Conservation (phyloP, 2,888 invertebrate genomes). For the Toxonevra muliebris region DNA sequence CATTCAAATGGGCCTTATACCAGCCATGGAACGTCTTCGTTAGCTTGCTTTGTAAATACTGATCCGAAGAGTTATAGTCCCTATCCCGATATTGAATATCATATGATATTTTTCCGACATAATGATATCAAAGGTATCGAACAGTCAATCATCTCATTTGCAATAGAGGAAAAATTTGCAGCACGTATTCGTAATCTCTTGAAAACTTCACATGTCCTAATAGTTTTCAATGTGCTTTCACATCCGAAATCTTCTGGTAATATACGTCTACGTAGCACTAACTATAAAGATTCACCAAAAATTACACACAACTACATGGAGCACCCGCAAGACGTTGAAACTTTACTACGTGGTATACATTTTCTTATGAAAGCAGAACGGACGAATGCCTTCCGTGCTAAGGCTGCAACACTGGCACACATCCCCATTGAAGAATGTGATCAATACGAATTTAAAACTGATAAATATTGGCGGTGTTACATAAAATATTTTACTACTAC, state of each 20-base stretch:
- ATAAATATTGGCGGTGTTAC: conserved; percentile 74
- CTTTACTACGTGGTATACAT: conserved; percentile 66
- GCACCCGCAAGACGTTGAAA: conserved; percentile 69
- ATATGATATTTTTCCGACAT: too few species aligned
- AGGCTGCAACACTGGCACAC: conserved; percentile 49
- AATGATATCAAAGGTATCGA: too few species aligned
- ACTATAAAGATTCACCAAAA: conserved; percentile 70
- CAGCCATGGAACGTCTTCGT: too few species aligned
- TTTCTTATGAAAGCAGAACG: conserved; percentile 58
- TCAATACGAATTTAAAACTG: conserved; percentile 47
- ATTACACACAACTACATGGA: conserved; percentile 75
- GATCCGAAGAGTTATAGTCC: too few species aligned
- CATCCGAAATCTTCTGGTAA: conserved; percentile 67
- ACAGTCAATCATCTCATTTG: too few species aligned
- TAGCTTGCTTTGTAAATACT: too few species aligned
- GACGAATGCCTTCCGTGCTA: conserved; percentile 62
- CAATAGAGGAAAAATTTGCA: too few species aligned
- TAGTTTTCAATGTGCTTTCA: conserved; percentile 47
- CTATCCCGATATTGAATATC: conserved; percentile 53
- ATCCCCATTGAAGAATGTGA: conserved; percentile 48
- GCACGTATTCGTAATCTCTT: too few species aligned
- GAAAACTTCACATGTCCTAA: too few species aligned
- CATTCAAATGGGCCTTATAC: too few species aligned
- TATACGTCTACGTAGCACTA: conserved; percentile 66
- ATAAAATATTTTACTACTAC: conserved; percentile 72